Conservation (phyloP, 2,797 vertebrate species). For the Prunella strophiata region DNA sequence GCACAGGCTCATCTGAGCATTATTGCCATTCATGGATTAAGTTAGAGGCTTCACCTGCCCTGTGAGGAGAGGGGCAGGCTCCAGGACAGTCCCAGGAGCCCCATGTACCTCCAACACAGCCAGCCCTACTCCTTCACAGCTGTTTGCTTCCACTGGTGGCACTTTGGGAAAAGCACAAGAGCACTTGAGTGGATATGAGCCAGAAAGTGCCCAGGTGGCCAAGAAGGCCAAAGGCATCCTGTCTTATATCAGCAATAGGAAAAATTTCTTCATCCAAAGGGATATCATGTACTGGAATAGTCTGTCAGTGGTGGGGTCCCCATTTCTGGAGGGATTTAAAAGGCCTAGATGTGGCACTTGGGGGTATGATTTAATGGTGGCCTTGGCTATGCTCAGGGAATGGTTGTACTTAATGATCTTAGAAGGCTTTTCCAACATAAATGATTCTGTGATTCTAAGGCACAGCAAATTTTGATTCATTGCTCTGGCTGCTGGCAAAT, state of each 20-base stretch:
- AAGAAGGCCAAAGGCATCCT: background rate
- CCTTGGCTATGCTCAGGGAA: background rate
- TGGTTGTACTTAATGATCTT: background rate
- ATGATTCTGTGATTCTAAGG: background rate
- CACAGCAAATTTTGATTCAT: rapidly evolving
- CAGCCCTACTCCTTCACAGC: background rate
- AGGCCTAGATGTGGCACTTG: background rate
- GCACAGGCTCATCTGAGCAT: background rate
- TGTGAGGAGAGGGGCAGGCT: background rate
- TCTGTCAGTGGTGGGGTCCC: background rate
- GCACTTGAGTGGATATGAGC: rapidly evolving
- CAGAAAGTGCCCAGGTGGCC: background rate
- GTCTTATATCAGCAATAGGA: background rate
- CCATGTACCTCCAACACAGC: rapidly evolving
- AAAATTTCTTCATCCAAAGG: background rate
- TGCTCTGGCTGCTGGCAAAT: background rate
- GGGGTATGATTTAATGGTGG: background rate
- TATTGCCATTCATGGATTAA: rapidly evolving
- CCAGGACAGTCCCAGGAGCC: background rate
- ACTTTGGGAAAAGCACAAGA: rapidly evolving
- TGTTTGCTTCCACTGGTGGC: background rate
- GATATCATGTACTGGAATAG: background rate
- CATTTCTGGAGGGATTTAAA: background rate
- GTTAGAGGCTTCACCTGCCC: background rate
- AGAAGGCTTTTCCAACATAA: background rate